Percentiles rank a stretch among this genome's conserved stretches.
Evolutionary conservation across 2,888 invertebrate species (phyloP).

Genomic region (Chalcis sispes): DNA sequence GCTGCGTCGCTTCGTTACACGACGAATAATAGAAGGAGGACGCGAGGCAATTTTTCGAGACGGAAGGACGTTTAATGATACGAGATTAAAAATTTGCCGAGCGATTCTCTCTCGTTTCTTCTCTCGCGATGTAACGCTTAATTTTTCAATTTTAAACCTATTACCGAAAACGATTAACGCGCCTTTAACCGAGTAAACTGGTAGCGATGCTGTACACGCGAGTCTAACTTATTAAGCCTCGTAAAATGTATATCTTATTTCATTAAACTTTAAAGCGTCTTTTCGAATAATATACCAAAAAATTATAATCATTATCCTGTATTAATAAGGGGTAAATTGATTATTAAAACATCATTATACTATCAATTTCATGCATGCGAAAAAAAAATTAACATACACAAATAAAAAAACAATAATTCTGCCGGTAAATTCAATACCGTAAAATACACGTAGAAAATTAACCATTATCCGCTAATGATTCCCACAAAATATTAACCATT

Average conservation of each 20-base stretch:
- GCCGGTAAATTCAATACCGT: background rate
- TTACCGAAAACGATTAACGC: constrained; percentile 27
- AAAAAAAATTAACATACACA: background rate
- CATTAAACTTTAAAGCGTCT: background rate
- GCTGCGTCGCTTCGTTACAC: constrained; percentile 1
- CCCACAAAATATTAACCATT: constrained; percentile 1
- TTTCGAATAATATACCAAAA: too few relatives aligned
- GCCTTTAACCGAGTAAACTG: constrained; percentile 5
- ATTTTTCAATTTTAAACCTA: constrained; percentile 40
- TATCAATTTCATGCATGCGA: too few relatives aligned
- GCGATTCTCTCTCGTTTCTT: too few relatives aligned
- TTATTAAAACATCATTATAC: too few relatives aligned
- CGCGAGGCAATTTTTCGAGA: constrained; percentile 11
- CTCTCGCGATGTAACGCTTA: constrained; percentile 15
- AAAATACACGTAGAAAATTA: too few relatives aligned
- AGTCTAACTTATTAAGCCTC: background rate
- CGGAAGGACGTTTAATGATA: constrained; percentile 15
- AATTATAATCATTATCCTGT: too few relatives aligned
- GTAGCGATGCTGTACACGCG: background rate
- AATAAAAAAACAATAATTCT: background rate
- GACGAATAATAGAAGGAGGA: constrained; percentile 14
- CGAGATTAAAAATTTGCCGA: constrained; percentile 29
- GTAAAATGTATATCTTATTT: background rate
- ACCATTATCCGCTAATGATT: constrained; percentile 41
- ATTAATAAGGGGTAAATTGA: too few relatives aligned